Base-by-base conservation (phyloP, 2,888 invertebrate species). In the Eupeodes latifasciatus region DNA sequence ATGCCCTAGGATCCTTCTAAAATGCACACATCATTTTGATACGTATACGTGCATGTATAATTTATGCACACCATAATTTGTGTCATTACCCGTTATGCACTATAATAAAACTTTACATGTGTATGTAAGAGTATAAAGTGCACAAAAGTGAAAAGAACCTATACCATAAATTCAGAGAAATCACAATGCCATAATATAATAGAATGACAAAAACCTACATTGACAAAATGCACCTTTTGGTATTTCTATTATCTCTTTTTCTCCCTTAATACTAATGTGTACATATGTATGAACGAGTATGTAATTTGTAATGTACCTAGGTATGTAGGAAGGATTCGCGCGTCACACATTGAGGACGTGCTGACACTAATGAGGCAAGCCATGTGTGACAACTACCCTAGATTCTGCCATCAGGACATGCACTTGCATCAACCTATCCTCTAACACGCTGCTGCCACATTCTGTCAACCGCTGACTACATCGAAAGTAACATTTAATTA, bases 401-500 rank as follows among this genome's bases (percentile, higher is more conserved):
- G 53, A 78, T 61, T 57, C 36, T 62, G 2, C 67, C 47, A 27
- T 27, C 27, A 72, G 71, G 36, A 57, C 69, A 16, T 51, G 57
- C 75, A n/a, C 76, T 10, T 27, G 12, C 14, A 51, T 51, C 51
- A 69, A 9, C 5, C 19, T 53, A 69, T 27, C 66, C 34, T 66
- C 14, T 66, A 47, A 14, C 5, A 62, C 5, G 53, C 36, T 51
- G 36, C 36, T 49, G 11, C 51, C 19, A n/a, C 61, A 71, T 47
- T 44, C 66, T 64, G 62, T 49, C 49, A 62, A 69, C 79, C 62
- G 19, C 53, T 76, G 59, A 72, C 59, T 72, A 72, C 77, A 81
- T 77, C 71, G 72, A 87, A 84, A 87, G 87, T 84, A 87, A 74
- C 87, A 77, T 87, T 87, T 87, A 87, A 87, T 87, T 87, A 87